These are phyloP conservation scores for Cryptocephalus primarius DNA, from an alignment of 2,888 invertebrate species.

Conservation along the genomic window DNA sequence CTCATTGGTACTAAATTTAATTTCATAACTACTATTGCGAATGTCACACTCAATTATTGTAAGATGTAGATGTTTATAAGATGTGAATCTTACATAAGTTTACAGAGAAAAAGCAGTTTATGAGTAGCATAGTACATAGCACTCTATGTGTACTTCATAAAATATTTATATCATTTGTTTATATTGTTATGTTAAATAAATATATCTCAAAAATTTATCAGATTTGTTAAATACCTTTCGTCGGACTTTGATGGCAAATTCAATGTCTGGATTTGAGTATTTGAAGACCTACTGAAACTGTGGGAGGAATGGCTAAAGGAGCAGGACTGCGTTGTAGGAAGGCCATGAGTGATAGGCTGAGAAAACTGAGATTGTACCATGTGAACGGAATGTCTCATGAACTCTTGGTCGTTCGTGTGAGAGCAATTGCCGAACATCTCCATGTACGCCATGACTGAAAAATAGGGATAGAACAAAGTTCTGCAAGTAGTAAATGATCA, in stretches of 20 bases:
- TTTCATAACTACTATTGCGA: too few relatives aligned
- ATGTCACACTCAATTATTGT: too few relatives aligned
- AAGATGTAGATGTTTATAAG: too few relatives aligned
- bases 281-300: conserved; percentile 25
- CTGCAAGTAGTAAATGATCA: not conserved
- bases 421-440: conserved; percentile 89
- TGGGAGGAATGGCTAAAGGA: conserved; percentile 38
- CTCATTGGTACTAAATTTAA: too few relatives aligned
- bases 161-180: not conserved
- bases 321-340: conserved; percentile 48
- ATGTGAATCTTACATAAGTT: too few relatives aligned
- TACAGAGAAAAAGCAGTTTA: too few relatives aligned
- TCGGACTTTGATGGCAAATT: conserved; percentile 16
- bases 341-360: conserved; percentile 21
- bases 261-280: conserved; percentile 26
- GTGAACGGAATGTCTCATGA: conserved; percentile 81
- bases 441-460: conserved; percentile 89
- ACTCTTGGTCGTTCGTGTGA: conserved; percentile 65
- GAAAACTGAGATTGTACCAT: conserved; percentile 33
- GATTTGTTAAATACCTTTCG: conserved; percentile 23
- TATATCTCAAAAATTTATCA: conserved; percentile 31
- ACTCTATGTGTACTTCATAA: too few relatives aligned
- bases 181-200: conserved; percentile 8
- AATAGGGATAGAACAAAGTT: conserved; percentile 11
- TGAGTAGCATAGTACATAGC: too few relatives aligned